These are phyloP conservation scores for Merodon equestris DNA, from an alignment of 2,888 invertebrate genomes.

Conservation along the genomic window DNA sequence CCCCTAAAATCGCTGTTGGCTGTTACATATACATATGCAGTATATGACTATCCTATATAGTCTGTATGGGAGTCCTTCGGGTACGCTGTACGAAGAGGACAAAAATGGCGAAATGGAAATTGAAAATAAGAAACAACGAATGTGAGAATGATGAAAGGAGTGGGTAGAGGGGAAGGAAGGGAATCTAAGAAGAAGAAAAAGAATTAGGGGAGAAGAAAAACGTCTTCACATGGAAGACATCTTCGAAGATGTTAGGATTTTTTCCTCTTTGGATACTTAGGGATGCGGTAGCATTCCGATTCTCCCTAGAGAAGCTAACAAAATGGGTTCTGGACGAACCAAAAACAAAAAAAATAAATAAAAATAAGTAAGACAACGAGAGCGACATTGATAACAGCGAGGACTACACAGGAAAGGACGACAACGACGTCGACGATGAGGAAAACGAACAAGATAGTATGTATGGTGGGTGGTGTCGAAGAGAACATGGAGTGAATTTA, in stretches of 20 bases:
- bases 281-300: constrained; percentile 52
- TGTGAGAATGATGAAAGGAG: constrained; percentile 69
- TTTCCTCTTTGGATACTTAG: constrained; percentile 33
- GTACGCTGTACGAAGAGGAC: constrained; percentile 24
- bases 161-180: not conserved
- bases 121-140: constrained; percentile 61
- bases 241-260: constrained; percentile 42
- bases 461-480: constrained; percentile 55
- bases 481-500: constrained; percentile 48
- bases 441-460: not conserved
- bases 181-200: constrained; percentile 68
- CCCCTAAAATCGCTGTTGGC: constrained; percentile 28
- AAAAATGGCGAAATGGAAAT: constrained; percentile 63
- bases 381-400: too few species aligned
- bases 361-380: constrained; percentile 5
- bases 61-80: too few species aligned
- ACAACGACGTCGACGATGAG: not conserved
- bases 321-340: constrained; percentile 33
- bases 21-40: constrained; percentile 29
- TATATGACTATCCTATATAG: too few species aligned
- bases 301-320: constrained; percentile 48
- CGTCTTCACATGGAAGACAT: constrained; percentile 58
- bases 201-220: constrained; percentile 46
- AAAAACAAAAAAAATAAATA: constrained; percentile 36
- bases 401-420: too few species aligned